A percentile compares a stretch with the other conserved stretches of the same genome.
Conservation (phyloP, 2,888 invertebrate genomes). For the Athrips mouffetella region DNA sequence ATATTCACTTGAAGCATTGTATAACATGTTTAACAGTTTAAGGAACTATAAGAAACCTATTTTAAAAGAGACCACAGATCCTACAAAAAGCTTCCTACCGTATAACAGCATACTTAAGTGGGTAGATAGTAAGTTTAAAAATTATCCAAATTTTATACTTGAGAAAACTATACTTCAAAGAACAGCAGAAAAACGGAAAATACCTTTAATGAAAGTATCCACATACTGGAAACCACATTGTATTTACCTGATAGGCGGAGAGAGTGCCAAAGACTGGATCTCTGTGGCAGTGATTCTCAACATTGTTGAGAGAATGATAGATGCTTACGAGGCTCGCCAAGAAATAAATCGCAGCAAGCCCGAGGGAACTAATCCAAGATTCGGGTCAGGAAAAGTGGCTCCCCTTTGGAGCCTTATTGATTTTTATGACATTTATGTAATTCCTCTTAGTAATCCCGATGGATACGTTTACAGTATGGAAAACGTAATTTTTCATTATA, state of each 20-base stretch:
- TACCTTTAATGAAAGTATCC: constrained; percentile 49
- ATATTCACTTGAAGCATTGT: no score
- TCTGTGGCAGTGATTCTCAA: constrained; percentile 51
- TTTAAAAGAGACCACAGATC: background rate
- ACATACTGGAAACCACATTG: constrained; percentile 34
- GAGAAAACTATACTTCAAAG: constrained; percentile 38
- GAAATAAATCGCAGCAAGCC: no score
- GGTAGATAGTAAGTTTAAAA: constrained; percentile 34
- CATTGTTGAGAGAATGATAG: constrained; percentile 23
- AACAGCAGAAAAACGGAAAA: constrained; percentile 50
- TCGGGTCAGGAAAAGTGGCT: background rate
- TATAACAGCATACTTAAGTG: constrained; percentile 40
- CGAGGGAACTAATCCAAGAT: no score
- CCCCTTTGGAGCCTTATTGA: constrained; percentile 17
- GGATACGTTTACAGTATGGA: constrained; percentile 53
- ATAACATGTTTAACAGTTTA: background rate
- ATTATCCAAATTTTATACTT: constrained; percentile 26
- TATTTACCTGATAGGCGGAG: constrained; percentile 60
- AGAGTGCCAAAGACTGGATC: constrained; percentile 59
- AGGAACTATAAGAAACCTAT: background rate
- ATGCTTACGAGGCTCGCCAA: no score
- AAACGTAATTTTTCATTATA: constrained; percentile 33
- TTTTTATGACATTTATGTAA: constrained; percentile 52
- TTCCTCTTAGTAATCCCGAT: constrained; percentile 67
- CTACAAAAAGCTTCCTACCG: constrained; percentile 29